phyloP scores from a whole-genome alignment of 2,797 vertebrate species.

The Microctenopoma stevenorrisi region DNA sequence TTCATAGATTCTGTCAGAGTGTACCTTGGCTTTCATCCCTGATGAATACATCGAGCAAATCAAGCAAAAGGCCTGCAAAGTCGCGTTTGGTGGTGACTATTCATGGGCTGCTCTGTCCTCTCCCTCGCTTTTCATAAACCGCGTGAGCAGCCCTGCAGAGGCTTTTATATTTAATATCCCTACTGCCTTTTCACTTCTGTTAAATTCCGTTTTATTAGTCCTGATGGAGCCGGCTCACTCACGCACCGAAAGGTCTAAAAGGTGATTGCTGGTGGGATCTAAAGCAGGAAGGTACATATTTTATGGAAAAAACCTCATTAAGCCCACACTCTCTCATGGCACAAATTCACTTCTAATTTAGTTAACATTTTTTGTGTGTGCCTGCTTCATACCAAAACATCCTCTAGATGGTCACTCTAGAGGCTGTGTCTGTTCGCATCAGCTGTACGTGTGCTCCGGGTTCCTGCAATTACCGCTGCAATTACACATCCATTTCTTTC shows the following conservation, averaged over 20 bases:
- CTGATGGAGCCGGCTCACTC: constrained; percentile 42
- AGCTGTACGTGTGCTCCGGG: constrained; percentile 7
- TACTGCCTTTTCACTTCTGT: constrained; percentile 47
- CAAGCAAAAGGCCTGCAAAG: constrained; percentile 5
- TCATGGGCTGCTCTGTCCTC: not conserved
- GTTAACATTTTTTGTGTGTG: constrained; percentile 29
- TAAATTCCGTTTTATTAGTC: constrained; percentile 57
- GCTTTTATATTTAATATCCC: constrained; percentile 54
- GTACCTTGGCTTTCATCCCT: not conserved
- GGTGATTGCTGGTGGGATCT: constrained; percentile 43
- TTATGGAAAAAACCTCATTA: constrained; percentile 39
- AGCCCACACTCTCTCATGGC: constrained; percentile 14
- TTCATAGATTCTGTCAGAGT: not conserved
- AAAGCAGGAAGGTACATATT: constrained; percentile 37
- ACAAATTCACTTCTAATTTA: constrained; percentile 35
- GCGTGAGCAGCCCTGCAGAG: constrained; percentile 15
- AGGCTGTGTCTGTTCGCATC: constrained; percentile 34
- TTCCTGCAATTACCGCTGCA: constrained; percentile 8
- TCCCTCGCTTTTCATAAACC: constrained; percentile 6
- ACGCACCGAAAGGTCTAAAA: constrained; percentile 40
- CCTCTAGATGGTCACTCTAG: constrained; percentile 16
- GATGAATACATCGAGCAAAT: constrained; percentile 6
- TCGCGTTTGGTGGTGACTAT: constrained; percentile 9
- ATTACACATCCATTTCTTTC: not conserved
- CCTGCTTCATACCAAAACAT: constrained; percentile 43